phyloP scores from a whole-genome alignment of 2,113 vertebrate species.

The Colossoma macropomum region DNA sequence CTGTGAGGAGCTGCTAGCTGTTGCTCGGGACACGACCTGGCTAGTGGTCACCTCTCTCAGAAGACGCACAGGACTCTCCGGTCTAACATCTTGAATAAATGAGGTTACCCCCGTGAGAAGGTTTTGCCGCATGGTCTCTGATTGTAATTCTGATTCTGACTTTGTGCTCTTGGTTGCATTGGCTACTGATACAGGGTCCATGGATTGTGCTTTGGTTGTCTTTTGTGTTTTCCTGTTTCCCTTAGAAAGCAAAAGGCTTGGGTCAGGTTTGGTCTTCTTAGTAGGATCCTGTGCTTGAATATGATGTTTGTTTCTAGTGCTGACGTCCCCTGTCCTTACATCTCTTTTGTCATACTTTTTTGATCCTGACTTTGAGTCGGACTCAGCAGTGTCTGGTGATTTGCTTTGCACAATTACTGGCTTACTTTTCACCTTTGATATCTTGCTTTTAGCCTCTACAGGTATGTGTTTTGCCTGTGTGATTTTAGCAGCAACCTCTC shows the following conservation, averaged over 20 bases:
- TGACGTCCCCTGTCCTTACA: neutral
- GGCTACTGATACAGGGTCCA: conserved; percentile 27
- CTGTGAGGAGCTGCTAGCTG: conserved; percentile 34
- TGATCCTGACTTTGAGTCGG: conserved; percentile 1
- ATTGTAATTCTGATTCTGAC: conserved; percentile 7
- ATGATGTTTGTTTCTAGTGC: neutral
- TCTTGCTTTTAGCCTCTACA: conserved; percentile 10
- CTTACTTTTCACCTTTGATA: conserved; percentile 41
- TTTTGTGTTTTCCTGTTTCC: neutral
- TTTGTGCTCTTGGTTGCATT: conserved; percentile 39
- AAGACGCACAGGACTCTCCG: conserved; percentile 34
- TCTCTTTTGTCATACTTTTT: conserved; percentile 16
- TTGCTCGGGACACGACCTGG: conserved; percentile 33
- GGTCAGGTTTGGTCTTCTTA: conserved; percentile 4
- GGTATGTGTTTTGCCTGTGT: conserved; percentile 11
- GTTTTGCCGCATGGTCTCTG: neutral
- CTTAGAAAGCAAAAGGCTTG: conserved; percentile 19
- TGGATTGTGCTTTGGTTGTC: rapidly evolving
- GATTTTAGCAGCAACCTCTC: conserved; percentile 29
- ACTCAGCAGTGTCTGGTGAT: neutral
- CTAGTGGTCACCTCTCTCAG: conserved; percentile 43
- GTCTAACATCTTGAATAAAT: conserved; percentile 46
- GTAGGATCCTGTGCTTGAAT: neutral
- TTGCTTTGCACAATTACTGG: conserved; percentile 35
- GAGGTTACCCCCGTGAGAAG: conserved; percentile 53